A percentile compares a stretch with the other conserved stretches of the same genome.
Conservation (phyloP, 2,797 vertebrate species). For the Mus spretus region DNA sequence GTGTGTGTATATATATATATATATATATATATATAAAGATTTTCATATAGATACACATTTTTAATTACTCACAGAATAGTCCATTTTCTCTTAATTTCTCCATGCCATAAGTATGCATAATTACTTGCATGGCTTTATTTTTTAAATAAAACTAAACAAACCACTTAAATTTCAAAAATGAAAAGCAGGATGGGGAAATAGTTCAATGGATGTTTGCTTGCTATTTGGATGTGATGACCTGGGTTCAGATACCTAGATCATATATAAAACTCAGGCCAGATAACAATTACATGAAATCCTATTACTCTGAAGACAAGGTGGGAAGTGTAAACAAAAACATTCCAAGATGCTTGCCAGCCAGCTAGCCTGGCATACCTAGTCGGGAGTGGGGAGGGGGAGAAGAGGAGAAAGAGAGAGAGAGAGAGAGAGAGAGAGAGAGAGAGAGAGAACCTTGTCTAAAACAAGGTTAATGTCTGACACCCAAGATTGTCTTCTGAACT, state of each 20-base stretch:
- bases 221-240: neutral
- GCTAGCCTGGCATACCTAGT: neutral
- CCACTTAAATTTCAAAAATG: neutral
- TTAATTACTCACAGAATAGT: neutral
- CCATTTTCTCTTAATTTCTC: neutral
- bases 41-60: conserved; percentile 22
- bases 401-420: neutral
- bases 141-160: neutral
- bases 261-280: neutral
- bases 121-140: conserved; percentile 51
- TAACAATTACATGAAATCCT: neutral
- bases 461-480: neutral
- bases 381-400: too few species aligned
- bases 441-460: neutral
- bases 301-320: neutral
- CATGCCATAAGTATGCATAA: conserved; percentile 1
- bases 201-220: neutral
- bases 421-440: neutral
- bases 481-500: neutral
- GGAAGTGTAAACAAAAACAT: too few species aligned
- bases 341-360: neutral
- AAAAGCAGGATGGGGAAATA: neutral
- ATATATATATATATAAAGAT: neutral
- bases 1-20: neutral
- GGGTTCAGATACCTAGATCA: neutral